Percentiles rank a stretch among this genome's conserved stretches.
phyloP scores from a whole-genome alignment of 2,113 vertebrate genomes.

The Chionomys nivalis region DNA sequence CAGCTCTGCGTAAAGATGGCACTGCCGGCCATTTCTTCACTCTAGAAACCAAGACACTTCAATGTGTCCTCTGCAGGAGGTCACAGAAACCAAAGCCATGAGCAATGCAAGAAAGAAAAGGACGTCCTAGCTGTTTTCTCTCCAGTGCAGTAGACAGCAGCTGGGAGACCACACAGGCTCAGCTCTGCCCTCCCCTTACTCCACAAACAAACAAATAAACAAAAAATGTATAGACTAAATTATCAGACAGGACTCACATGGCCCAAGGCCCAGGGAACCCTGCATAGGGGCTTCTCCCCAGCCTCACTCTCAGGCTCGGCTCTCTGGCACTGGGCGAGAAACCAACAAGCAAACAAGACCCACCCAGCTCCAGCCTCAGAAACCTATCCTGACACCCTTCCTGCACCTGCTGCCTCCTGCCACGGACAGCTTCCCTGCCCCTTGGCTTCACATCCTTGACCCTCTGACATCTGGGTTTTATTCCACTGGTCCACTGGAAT shows the following conservation, averaged over 20 bases:
- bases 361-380: background rate
- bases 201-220: background rate
- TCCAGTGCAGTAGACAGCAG: background rate
- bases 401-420: background rate
- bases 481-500: background rate
- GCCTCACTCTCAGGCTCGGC: background rate
- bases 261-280: too few relatives aligned
- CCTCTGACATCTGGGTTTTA: background rate
- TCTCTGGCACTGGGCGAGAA: too few relatives aligned
- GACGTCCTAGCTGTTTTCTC: background rate
- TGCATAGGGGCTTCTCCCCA: background rate
- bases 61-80: accelerated
- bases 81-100: background rate
- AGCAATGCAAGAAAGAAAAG: background rate
- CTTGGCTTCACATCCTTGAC: background rate
- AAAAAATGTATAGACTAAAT: background rate
- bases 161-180: background rate
- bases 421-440: background rate
- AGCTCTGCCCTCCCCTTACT: background rate
- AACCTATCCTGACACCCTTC: background rate
- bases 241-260: background rate
- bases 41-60: background rate
- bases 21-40: background rate
- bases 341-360: background rate
- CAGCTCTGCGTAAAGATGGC: background rate